phyloP scores from a whole-genome alignment of 23 tunicate species.

The Trididemnum miniatum region DNA sequence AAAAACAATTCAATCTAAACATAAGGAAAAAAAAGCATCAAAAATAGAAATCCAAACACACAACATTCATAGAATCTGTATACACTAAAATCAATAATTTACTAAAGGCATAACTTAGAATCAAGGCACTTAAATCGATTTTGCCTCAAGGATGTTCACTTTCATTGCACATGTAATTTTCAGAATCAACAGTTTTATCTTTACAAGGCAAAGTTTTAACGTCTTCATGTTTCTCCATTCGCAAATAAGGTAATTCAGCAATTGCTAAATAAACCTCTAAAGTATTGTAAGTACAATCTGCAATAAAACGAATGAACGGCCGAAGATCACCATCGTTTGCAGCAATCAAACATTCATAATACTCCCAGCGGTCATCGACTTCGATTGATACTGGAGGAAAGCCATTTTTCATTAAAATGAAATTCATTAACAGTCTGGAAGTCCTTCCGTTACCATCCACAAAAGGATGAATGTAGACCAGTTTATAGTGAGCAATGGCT shows the following conservation, averaged over 20 bases:
- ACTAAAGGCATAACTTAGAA: too few species aligned
- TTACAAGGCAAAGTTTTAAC: not conserved
- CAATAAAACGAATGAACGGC: conserved; percentile 87
- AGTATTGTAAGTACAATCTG: conserved; percentile 65
- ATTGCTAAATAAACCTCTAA: conserved; percentile 71
- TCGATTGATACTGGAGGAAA: conserved; percentile 90
- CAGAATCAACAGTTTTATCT: not conserved
- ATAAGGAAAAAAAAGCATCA: too few species aligned
- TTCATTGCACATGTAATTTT: not conserved
- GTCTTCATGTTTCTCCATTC: conserved; percentile 9
- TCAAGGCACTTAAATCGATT: too few species aligned
- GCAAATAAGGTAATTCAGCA: conserved; percentile 64
- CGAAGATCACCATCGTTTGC: conserved; percentile 91
- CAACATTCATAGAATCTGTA: too few species aligned
- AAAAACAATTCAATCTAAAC: too few species aligned
- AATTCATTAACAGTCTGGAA: conserved; percentile 89
- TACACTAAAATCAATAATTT: too few species aligned
- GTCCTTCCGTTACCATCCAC: conserved; percentile 98
- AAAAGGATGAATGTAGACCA: conserved; percentile 95
- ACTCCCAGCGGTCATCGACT: conserved; percentile 79
- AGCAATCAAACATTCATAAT: conserved; percentile 73
- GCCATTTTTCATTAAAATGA: conserved; percentile 87
- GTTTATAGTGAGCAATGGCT: conserved; percentile 91
- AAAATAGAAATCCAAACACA: too few species aligned
- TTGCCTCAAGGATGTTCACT: not conserved